Percentiles rank a stretch among this genome's conserved stretches.
Conservation (phyloP, 2,888 invertebrate genomes). For the Tinea pellionella region DNA sequence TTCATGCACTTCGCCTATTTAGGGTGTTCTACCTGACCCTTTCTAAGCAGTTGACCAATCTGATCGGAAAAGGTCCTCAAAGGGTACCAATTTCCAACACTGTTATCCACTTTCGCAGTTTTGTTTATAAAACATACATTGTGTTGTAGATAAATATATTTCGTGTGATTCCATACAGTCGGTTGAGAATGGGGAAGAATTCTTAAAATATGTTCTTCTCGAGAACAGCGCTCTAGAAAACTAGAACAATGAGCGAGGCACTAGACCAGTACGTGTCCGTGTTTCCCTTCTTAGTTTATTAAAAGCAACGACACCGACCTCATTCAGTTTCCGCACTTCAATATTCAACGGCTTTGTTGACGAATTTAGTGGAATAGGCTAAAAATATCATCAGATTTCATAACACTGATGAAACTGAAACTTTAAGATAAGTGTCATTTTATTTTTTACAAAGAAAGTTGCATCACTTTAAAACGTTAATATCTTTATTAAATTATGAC, state of each 20-base stretch:
- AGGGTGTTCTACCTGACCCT: too few relatives aligned
- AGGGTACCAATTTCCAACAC: too few relatives aligned
- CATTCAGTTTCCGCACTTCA: conserved; percentile 53
- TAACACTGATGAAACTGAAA: not conserved
- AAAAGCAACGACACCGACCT: conserved; percentile 51
- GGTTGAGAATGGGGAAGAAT: not conserved
- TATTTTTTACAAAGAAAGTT: not conserved
- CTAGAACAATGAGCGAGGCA: conserved; percentile 8
- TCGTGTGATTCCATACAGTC: not conserved
- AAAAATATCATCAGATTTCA: not conserved
- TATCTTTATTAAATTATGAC: too few relatives aligned
- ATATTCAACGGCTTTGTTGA: not conserved
- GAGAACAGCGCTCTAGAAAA: not conserved
- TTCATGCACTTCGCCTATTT: too few relatives aligned
- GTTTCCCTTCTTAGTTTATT: conserved; percentile 43
- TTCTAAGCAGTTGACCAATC: too few relatives aligned
- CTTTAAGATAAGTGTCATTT: not conserved
- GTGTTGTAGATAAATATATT: too few relatives aligned
- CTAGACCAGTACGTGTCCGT: conserved; percentile 5
- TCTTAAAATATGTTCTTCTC: not conserved
- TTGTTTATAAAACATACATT: not conserved
- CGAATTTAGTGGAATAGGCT: not conserved
- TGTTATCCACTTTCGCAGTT: too few relatives aligned
- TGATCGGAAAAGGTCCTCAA: too few relatives aligned
- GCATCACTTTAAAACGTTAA: not conserved